These are phyloP conservation scores for Agriopis leucophaearia DNA, from an alignment of 2,888 invertebrate genomes.

Conservation along the genomic window DNA sequence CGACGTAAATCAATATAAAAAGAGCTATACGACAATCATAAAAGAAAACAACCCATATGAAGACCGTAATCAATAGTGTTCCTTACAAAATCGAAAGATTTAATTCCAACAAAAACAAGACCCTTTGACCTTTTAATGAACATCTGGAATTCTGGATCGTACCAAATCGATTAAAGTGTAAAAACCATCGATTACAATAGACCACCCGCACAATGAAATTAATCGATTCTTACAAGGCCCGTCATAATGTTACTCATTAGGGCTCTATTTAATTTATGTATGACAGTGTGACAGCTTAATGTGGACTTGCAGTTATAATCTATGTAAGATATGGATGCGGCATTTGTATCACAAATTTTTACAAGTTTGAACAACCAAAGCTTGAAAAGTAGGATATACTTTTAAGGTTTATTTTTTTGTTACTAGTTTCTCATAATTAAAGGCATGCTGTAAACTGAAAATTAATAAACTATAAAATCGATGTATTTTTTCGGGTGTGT, in stretches of 20 bases:
- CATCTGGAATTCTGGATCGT: slow-evolving; percentile 32
- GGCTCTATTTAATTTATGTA: slow-evolving; percentile 71
- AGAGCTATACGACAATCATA: background rate
- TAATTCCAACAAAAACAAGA: slow-evolving; percentile 22
- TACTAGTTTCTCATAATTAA: too few species aligned
- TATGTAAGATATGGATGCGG: slow-evolving; percentile 44
- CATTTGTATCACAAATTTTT: slow-evolving; percentile 6
- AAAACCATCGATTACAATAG: slow-evolving; percentile 47
- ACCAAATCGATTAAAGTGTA: slow-evolving; percentile 39
- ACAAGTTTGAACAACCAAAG: background rate
- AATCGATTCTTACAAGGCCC: slow-evolving; percentile 65
- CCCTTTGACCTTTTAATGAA: slow-evolving; percentile 32
- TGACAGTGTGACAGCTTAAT: slow-evolving; percentile 62
- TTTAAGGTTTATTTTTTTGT: too few species aligned
- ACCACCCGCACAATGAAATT: slow-evolving; percentile 68
- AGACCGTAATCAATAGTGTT: background rate
- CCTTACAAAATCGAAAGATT: slow-evolving; percentile 4
- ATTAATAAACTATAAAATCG: too few species aligned
- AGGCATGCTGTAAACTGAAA: too few species aligned
- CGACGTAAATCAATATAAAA: too few species aligned
- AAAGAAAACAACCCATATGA: background rate
- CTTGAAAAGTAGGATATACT: too few species aligned
- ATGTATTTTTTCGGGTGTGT: too few species aligned
- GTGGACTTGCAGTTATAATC: slow-evolving; percentile 39
- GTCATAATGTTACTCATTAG: slow-evolving; percentile 80